Percentiles rank a stretch among this genome's conserved stretches.
Conservation (phyloP, 2,113 vertebrate species). For the Phalacrocorax brasilianus region DNA sequence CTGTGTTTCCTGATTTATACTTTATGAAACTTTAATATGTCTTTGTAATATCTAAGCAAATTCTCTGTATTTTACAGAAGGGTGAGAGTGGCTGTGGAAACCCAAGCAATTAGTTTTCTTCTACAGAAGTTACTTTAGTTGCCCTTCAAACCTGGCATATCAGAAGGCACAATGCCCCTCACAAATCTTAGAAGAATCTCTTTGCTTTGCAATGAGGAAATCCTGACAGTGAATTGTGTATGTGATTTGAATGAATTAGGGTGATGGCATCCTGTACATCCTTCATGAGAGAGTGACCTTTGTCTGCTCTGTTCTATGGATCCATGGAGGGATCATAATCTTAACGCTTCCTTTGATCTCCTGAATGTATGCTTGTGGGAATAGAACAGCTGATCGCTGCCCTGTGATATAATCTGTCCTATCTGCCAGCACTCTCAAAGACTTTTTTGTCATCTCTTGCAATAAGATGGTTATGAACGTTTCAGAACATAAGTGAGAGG, state of each 20-base stretch:
- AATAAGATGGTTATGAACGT: slow-evolving; percentile 1
- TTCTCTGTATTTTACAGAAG: neutral
- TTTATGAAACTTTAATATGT: neutral
- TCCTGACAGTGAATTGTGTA: neutral
- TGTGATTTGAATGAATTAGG: neutral
- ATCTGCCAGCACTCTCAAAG: neutral
- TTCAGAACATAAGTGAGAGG: neutral
- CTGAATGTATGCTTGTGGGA: neutral
- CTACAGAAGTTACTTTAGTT: neutral
- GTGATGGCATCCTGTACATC: neutral
- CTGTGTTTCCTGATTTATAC: neutral
- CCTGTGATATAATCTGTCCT: slow-evolving; percentile 20
- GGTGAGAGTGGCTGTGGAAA: neutral
- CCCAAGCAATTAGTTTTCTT: slow-evolving; percentile 5
- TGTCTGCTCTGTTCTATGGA: neutral
- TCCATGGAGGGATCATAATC: neutral
- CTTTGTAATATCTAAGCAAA: neutral
- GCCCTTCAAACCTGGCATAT: neutral
- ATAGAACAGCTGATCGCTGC: neutral
- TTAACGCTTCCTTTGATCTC: neutral
- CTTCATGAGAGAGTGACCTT: neutral
- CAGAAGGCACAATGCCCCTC: neutral
- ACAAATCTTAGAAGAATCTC: neutral
- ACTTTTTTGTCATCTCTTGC: neutral
- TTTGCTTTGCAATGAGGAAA: neutral